Base-by-base conservation (phyloP, 2,113 vertebrate genomes). In the Chlorodrepanis virens region DNA sequence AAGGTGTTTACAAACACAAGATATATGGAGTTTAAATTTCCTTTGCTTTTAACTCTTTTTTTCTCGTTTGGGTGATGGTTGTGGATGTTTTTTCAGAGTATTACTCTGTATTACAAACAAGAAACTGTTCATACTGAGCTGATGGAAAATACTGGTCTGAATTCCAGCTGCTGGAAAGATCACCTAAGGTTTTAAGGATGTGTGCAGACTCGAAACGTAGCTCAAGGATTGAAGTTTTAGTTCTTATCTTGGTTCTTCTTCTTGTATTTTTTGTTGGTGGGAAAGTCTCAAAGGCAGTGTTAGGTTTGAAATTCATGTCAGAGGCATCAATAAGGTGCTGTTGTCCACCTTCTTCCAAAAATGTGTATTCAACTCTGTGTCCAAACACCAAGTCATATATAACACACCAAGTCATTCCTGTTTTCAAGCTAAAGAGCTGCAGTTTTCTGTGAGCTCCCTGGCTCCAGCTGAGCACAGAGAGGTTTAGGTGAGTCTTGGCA, bases 1-100 rank as follows among this genome's bases (percentile, higher is more conserved):
- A 94, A 97, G 92, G 78, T 95, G 68, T 94, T 91, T 95, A 87
- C 79, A 90, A 95, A 82, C 47, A 89, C 63, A 80, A 89, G 39
- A 86, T 83, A 83, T 15, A 79, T 15, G 27, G 12, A 79, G 17
- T 12, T 35, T 42, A 67, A 78, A 5, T 87, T 91, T 91, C 28
- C 42, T 92, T 91, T 61, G 12, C 16, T 93, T 90, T 90, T 76
- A 85, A 83, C 40, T 87, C 27, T 8, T 21, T 5, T 53, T 49
- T 85, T 35, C 61, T 35, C 2, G 17, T 59, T 52, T 59, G 23
- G 12, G 12, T 72, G 28, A 37, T 45, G 27, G 31, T 39, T 67
- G 52, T 67, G 39, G 24, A 8, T 10, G 13, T 37, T 52, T 83
- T 61, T 49, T 31, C 33, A 35, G 57, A 14, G 5, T 39, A n/a